Evolutionary conservation across 2,888 invertebrate species (phyloP).

Genomic region (Conomelus anceps): DNA sequence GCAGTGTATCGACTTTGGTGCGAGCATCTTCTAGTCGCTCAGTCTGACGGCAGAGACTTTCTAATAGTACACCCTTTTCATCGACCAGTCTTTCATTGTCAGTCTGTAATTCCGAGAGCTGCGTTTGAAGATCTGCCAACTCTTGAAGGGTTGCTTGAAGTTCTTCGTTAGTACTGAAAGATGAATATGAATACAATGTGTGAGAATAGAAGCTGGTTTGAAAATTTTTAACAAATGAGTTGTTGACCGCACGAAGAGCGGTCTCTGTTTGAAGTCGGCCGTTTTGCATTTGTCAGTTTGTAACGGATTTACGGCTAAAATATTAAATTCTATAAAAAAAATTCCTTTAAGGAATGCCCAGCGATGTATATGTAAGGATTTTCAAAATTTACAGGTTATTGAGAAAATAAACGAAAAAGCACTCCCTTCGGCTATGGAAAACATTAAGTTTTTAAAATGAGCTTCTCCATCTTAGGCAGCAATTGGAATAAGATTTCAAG

Average conservation of each 20-base stretch:
- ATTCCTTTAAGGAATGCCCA: too few relatives aligned
- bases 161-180: conserved; percentile 78
- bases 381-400: too few relatives aligned
- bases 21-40: conserved; percentile 85
- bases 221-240: background rate
- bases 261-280: too few relatives aligned
- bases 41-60: conserved; percentile 85
- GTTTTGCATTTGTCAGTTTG: too few relatives aligned
- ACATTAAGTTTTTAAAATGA: too few relatives aligned
- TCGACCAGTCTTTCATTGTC: conserved; percentile 63
- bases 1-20: conserved; percentile 74
- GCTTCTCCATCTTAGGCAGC: too few relatives aligned
- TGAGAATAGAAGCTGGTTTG: background rate
- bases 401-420: too few relatives aligned
- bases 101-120: conserved; percentile 45
- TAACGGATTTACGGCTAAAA: too few relatives aligned
- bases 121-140: conserved; percentile 74
- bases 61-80: conserved; percentile 82
- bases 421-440: too few relatives aligned
- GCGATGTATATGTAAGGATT: too few relatives aligned
- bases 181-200: background rate
- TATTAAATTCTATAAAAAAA: too few relatives aligned
- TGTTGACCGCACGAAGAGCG: background rate
- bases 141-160: conserved; percentile 91
- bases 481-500: too few relatives aligned